Percentiles rank a stretch among this genome's conserved stretches.
These are phyloP conservation scores for Mya arenaria DNA, from an alignment of 1,140 invertebrate species.

Conservation along the genomic window DNA sequence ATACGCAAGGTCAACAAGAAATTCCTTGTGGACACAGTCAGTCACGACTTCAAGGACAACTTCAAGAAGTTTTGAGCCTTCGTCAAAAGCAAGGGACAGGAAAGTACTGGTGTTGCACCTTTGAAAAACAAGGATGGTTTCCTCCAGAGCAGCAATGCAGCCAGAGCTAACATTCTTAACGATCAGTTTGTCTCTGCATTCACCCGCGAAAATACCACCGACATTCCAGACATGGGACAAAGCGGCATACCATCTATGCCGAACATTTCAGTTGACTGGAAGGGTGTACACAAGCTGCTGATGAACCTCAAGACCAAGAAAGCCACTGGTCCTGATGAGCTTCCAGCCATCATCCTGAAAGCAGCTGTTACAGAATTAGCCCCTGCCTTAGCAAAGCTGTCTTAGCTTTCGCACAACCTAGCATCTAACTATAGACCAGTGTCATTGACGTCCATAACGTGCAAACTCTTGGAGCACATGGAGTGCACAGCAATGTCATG, in stretches of 20 bases:
- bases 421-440: too few species aligned
- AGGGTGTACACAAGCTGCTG: slow-evolving; percentile 22
- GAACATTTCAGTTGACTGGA: neutral
- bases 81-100: slow-evolving; percentile 43
- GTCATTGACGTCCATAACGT: too few species aligned
- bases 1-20: neutral
- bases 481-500: too few species aligned
- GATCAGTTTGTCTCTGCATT: slow-evolving; percentile 39
- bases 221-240: slow-evolving; percentile 9
- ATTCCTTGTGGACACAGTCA: slow-evolving; percentile 12
- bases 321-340: slow-evolving; percentile 1
- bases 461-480: too few species aligned
- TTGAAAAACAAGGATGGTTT: slow-evolving; percentile 34
- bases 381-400: neutral
- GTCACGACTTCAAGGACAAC: slow-evolving; percentile 1
- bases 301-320: slow-evolving; percentile 2
- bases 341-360: slow-evolving; percentile 20
- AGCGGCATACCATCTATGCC: neutral
- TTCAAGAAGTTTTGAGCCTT: slow-evolving; percentile 35
- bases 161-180: slow-evolving; percentile 39
- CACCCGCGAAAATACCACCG: neutral
- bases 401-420: slow-evolving; percentile 13
- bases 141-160: slow-evolving; percentile 18
- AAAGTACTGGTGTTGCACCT: slow-evolving; percentile 20
- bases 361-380: neutral